Evolutionary conservation across 2,113 vertebrate species (phyloP), one percentile per base, ranked within the genome.

Genomic region (Nettapus auritus): DNA sequence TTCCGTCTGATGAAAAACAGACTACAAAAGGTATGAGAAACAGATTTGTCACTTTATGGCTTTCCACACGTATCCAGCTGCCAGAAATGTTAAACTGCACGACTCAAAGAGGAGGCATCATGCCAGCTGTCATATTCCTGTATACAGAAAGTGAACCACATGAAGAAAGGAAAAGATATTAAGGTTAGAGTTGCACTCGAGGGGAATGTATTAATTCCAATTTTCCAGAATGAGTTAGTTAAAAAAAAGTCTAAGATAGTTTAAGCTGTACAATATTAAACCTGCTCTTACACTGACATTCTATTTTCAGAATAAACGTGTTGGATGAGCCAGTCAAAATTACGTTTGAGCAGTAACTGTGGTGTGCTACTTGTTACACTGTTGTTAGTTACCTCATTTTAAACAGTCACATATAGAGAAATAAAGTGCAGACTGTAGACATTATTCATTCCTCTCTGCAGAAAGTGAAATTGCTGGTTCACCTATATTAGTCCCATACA

Each of bases 11-110:
- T 44, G 40, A 81, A 91, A 92, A 92, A 52, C 71, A 93, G 92
- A 57, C 79, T 76, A 91, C 55, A 86, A 95, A 88, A 94, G 79
- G 66, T 91, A 93, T 53, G 52, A 95, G 85, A 93, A 96, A 78
- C 38, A 92, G 60, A 88, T 73, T 77, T 84, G 88, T 88, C 56
- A 15, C 60, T 92, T 19, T 18, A 62, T 33, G 73, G 85, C 69
- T 82, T 94, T 96, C 78, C 66, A 78, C 59, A 59, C 0, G 0
- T 64, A 93, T 62, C 34, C 77, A 82, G 75, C 66, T 69, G 86
- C 66, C 96, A 90, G 62, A 87, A 93, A 68, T 13, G 14, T 34
- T 87, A 69, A 82, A 83, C 3, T 26, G 70, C 64, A 88, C 40
- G 48, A 75, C 46, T 79, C 38, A 68, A 71, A 88, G 67, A 46